A percentile compares a stretch with the other conserved stretches of the same genome.
Evolutionary conservation across 2,113 vertebrate species (phyloP).

Genomic region (Podarcis cretensis): DNA sequence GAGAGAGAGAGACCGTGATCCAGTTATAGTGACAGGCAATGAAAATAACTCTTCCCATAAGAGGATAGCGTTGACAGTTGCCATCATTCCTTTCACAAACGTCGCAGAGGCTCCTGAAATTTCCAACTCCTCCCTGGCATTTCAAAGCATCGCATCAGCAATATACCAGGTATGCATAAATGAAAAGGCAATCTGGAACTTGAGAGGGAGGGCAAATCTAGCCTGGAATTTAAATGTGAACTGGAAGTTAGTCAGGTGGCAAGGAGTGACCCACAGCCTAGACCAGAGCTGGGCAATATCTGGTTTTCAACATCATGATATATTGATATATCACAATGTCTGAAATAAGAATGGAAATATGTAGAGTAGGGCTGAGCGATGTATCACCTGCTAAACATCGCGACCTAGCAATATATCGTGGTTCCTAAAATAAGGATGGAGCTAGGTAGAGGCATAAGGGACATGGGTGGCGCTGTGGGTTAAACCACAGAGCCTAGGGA

Average conservation of each 20-base stretch:
- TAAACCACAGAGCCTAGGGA: too few relatives aligned
- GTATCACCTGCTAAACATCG: too few relatives aligned
- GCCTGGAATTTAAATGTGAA: neutral
- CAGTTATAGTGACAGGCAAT: slow-evolving; percentile 18
- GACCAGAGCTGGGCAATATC: too few relatives aligned
- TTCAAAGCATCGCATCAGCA: neutral
- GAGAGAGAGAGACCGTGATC: neutral
- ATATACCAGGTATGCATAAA: neutral
- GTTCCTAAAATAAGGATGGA: too few relatives aligned
- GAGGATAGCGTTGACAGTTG: neutral
- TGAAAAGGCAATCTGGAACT: neutral
- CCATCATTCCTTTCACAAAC: neutral
- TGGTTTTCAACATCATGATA: too few relatives aligned
- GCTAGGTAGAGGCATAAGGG: too few relatives aligned
- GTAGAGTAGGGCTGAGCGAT: too few relatives aligned
- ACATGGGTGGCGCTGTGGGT: too few relatives aligned
- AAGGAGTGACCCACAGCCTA: neutral
- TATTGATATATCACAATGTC: too few relatives aligned
- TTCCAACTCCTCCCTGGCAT: neutral
- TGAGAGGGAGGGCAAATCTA: neutral
- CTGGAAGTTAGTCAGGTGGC: neutral
- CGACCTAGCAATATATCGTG: too few relatives aligned
- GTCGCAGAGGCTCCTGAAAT: neutral
- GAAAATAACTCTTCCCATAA: slow-evolving; percentile 3
- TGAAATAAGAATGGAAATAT: too few relatives aligned